phyloP scores from a whole-genome alignment of 2,797 vertebrate genomes.

The Coregonus ussuriensis region DNA sequence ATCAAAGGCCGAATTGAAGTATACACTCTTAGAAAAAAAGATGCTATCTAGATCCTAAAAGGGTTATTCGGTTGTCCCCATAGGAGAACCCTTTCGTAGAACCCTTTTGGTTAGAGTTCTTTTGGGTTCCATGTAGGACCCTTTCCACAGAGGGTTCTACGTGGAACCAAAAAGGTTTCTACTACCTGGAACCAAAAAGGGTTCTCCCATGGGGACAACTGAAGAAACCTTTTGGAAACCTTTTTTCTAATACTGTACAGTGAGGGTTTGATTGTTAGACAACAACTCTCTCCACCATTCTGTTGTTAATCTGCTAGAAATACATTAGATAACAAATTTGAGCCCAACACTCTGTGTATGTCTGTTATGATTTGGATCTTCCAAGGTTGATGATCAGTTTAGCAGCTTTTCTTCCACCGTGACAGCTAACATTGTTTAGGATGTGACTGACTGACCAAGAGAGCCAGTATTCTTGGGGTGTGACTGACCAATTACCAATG shows the following conservation, averaged over 20 bases:
- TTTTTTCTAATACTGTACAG: background rate
- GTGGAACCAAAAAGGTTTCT: too few relatives aligned
- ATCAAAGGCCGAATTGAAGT: background rate
- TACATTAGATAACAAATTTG: background rate
- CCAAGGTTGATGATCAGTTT: background rate
- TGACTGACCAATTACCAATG: background rate
- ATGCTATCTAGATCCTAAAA: too few relatives aligned
- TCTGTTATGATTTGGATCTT: background rate
- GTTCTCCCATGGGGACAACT: too few relatives aligned
- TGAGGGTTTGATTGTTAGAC: background rate
- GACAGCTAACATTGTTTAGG: background rate
- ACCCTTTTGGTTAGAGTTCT: too few relatives aligned
- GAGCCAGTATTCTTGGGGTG: constrained; percentile 15
- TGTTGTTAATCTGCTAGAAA: background rate
- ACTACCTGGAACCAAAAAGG: too few relatives aligned
- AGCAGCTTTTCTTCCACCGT: background rate
- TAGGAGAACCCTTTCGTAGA: too few relatives aligned
- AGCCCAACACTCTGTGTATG: background rate
- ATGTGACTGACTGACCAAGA: background rate
- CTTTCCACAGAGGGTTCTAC: too few relatives aligned
- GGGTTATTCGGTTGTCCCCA: too few relatives aligned
- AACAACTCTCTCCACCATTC: background rate
- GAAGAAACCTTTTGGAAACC: background rate
- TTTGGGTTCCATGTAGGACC: too few relatives aligned
- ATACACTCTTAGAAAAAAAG: too few relatives aligned